Percentiles rank a stretch among this genome's conserved stretches.
Conservation (phyloP, 2,113 vertebrate genomes). For the Colossoma macropomum region DNA sequence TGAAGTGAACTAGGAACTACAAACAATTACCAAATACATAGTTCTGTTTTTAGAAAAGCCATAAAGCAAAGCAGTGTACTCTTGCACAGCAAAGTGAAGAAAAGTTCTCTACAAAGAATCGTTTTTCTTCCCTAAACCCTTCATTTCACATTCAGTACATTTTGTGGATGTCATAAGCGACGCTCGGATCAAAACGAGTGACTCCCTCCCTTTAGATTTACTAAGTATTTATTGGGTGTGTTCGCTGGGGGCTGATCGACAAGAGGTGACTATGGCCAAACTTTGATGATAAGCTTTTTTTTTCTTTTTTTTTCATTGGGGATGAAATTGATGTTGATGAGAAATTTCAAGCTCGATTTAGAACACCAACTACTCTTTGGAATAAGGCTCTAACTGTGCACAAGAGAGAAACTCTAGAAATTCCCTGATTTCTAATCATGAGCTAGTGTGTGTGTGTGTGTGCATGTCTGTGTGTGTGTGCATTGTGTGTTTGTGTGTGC, state of each 20-base stretch:
- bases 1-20: constrained; percentile 93
- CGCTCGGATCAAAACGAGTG: constrained; percentile 61
- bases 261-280: constrained; percentile 39
- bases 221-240: constrained; percentile 86
- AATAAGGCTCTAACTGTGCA: constrained; percentile 78
- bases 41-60: constrained; percentile 94
- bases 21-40: constrained; percentile 99
- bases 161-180: constrained; percentile 70
- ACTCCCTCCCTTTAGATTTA: constrained; percentile 79
- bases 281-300: constrained; percentile 47
- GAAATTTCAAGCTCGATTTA: constrained; percentile 43
- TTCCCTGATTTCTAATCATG: constrained; percentile 79
- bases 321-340: constrained; percentile 45
- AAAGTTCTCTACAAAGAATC: constrained; percentile 87
- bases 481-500: constrained; percentile 6
- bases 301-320: constrained; percentile 11
- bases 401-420: constrained; percentile 73
- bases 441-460: constrained; percentile 71
- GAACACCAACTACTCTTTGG: constrained; percentile 71
- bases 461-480: constrained; percentile 50
- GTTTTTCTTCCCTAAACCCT: constrained; percentile 79
- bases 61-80: constrained; percentile 97
- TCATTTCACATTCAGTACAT: constrained; percentile 90
- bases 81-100: constrained; percentile 95
- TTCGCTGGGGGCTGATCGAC: constrained; percentile 56